phyloP scores from a whole-genome alignment of 2,888 invertebrate genomes.

The Clepsis dumicolana region DNA sequence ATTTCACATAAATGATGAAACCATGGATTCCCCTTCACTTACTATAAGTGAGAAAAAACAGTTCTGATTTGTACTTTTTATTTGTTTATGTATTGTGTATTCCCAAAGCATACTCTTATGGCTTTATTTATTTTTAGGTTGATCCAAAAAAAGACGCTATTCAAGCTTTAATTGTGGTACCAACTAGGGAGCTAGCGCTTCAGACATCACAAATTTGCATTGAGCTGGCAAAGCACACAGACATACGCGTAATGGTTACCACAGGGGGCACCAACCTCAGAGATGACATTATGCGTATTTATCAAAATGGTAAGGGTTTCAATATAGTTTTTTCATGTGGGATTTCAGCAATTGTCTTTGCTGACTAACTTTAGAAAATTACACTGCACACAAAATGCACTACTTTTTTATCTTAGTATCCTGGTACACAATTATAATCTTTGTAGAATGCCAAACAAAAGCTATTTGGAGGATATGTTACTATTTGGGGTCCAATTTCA shows the following conservation, averaged over 20 bases:
- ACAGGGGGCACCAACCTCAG: slow-evolving; percentile 99
- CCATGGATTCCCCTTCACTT: slow-evolving; percentile 85
- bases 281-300: slow-evolving; percentile 99
- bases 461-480: background rate
- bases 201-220: slow-evolving; percentile 99
- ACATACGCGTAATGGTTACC: slow-evolving; percentile 99
- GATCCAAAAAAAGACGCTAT: slow-evolving; percentile 96
- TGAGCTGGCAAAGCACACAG: slow-evolving; percentile 98
- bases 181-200: slow-evolving; percentile 98
- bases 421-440: background rate
- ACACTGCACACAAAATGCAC: background rate
- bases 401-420: background rate
- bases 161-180: slow-evolving; percentile 99
- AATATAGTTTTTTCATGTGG: background rate
- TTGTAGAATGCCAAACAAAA: background rate
- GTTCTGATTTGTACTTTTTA: slow-evolving; percentile 53
- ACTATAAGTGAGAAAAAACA: slow-evolving; percentile 76
- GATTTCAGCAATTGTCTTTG: background rate
- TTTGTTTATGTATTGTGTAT: background rate
- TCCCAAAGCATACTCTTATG: slow-evolving; percentile 27
- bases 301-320: slow-evolving; percentile 93
- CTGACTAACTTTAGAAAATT: background rate
- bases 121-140: slow-evolving; percentile 75
- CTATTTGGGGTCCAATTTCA: background rate
- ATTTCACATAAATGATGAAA: slow-evolving; percentile 74